These are phyloP conservation scores for Malurus leucopterus DNA, from an alignment of 2,797 vertebrate species.

Conservation along the genomic window DNA sequence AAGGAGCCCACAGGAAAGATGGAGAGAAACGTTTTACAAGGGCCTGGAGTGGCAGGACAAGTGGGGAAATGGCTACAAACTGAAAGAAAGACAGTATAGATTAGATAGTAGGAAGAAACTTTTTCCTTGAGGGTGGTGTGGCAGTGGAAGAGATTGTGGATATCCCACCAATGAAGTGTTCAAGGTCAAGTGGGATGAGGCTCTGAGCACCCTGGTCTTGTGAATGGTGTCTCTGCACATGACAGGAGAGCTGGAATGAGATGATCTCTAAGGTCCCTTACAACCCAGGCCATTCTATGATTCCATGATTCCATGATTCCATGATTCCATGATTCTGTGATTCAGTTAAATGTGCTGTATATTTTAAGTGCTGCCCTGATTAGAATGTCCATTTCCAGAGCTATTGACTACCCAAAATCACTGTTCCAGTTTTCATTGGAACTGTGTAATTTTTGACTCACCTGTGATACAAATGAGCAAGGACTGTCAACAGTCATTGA, in stretches of 20 bases:
- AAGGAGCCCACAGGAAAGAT: neutral
- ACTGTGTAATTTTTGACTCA: neutral
- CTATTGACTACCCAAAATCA: neutral
- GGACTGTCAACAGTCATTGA: neutral
- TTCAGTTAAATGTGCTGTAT: neutral
- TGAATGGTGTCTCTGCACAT: neutral
- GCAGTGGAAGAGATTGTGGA: neutral
- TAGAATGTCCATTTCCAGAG: neutral
- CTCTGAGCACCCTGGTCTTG: neutral
- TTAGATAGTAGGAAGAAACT: neutral
- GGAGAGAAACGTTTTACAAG: fast-evolving
- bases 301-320: neutral
- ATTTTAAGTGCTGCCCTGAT: neutral
- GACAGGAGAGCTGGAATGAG: neutral
- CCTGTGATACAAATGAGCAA: neutral
- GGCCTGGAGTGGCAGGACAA: neutral
- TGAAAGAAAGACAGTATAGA: neutral
- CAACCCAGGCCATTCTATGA: neutral
- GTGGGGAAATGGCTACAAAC: neutral
- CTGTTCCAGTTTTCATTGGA: neutral
- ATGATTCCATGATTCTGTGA: neutral
- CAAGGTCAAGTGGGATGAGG: fast-evolving
- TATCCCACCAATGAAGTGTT: neutral
- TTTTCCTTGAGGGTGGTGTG: neutral
- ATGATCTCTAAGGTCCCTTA: neutral